phyloP scores from a whole-genome alignment of 2,888 invertebrate species.

The Drosophila silvestris region DNA sequence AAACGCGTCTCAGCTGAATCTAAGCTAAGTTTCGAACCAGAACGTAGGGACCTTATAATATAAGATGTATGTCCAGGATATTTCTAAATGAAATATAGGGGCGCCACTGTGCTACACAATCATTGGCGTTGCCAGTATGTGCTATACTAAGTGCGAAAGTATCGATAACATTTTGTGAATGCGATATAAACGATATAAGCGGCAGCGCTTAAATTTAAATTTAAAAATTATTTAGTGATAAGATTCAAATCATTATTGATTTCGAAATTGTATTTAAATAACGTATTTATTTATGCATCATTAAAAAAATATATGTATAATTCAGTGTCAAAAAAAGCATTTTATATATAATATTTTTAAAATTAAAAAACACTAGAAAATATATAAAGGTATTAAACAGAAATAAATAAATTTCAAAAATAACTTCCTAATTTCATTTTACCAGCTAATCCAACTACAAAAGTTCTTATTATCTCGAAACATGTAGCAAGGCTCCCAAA shows the following conservation, averaged over 20 bases:
- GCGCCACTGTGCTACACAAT: constrained; percentile 15
- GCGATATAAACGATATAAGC: constrained; percentile 4
- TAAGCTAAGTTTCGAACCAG: neutral
- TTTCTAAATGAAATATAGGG: neutral
- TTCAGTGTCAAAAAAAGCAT: neutral
- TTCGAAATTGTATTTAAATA: neutral
- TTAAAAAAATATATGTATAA: neutral
- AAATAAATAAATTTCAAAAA: neutral
- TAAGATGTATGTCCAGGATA: neutral
- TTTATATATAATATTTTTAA: neutral
- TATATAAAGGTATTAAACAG: neutral
- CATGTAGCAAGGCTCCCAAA: constrained; percentile 22
- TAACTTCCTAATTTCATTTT: neutral
- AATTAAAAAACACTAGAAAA: neutral
- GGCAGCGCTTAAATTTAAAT: neutral
- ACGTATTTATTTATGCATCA: neutral
- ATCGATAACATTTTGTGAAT: constrained; percentile 2
- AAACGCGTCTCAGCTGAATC: neutral
- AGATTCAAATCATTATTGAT: neutral
- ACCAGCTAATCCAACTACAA: neutral
- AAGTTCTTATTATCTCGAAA: neutral
- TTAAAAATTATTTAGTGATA: neutral
- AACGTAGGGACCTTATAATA: no score
- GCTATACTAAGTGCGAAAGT: neutral
- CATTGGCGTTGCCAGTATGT: constrained; percentile 23